Conservation (phyloP, 2,797 vertebrate species). For the Centropyge bicolor region DNA sequence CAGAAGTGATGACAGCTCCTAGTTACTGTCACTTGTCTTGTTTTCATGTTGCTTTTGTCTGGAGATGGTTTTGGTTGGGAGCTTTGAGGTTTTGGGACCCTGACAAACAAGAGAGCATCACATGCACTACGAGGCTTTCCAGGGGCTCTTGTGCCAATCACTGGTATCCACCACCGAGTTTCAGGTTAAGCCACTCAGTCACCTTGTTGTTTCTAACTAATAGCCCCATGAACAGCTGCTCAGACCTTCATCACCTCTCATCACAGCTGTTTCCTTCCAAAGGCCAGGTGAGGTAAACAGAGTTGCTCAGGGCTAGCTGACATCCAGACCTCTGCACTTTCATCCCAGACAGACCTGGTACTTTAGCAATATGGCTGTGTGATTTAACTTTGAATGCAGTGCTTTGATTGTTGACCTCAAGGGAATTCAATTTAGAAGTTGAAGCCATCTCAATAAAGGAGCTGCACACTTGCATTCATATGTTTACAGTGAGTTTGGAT, state of each 20-base stretch:
- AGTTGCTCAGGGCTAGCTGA: conserved; percentile 11
- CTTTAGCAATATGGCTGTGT: not conserved
- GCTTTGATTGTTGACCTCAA: not conserved
- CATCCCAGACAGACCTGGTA: conserved; percentile 1
- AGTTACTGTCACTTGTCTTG: conserved; percentile 43
- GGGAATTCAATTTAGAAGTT: conserved; percentile 13
- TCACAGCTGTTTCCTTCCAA: conserved; percentile 60
- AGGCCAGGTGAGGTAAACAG: conserved; percentile 35
- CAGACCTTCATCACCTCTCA: conserved; percentile 6
- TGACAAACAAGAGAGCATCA: conserved; percentile 15
- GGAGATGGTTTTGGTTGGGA: conserved; percentile 31
- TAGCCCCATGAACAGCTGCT: conserved; percentile 51
- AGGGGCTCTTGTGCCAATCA: conserved; percentile 24
- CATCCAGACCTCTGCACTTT: conserved; percentile 20
- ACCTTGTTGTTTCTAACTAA: conserved; percentile 34
- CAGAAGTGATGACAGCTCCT: conserved; percentile 8
- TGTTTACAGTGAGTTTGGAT: conserved; percentile 6
- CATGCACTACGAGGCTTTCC: conserved; percentile 5
- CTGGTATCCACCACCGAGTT: conserved; percentile 30
- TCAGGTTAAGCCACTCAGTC: conserved; percentile 6
- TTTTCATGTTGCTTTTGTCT: conserved; percentile 35
- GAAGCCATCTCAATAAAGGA: not conserved
- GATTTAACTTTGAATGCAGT: not conserved
- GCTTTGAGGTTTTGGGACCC: conserved; percentile 37
- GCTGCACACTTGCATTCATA: conserved; percentile 11